These are phyloP conservation scores for Zeuzera pyrina DNA, from an alignment of 2,888 invertebrate genomes.

Conservation along the genomic window DNA sequence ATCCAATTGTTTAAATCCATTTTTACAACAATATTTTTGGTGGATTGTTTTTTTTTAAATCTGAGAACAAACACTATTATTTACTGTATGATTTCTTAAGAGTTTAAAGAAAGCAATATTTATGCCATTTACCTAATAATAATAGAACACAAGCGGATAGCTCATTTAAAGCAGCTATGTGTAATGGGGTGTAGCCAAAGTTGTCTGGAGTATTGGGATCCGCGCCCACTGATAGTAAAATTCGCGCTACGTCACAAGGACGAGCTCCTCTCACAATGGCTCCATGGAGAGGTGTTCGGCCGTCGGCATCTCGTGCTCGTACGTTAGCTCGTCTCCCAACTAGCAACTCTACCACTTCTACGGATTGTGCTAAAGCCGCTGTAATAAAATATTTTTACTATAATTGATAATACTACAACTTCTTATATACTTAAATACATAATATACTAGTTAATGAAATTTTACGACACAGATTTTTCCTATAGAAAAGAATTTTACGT, in stretches of 20 bases:
- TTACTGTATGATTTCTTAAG: too few relatives aligned
- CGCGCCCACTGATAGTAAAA: slow-evolving; percentile 77
- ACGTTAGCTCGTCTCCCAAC: slow-evolving; percentile 77
- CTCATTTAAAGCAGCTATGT: slow-evolving; percentile 88
- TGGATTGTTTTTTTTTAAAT: too few relatives aligned
- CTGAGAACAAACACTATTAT: too few relatives aligned
- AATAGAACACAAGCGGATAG: slow-evolving; percentile 83
- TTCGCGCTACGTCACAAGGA: slow-evolving; percentile 79
- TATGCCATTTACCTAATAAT: slow-evolving; percentile 65
- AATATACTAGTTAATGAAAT: too few relatives aligned
- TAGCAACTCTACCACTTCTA: slow-evolving; percentile 82
- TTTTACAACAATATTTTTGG: too few relatives aligned
- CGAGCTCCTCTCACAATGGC: slow-evolving; percentile 85
- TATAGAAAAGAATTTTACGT: too few relatives aligned
- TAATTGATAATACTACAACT: too few relatives aligned
- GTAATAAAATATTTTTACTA: too few relatives aligned
- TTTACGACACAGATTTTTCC: too few relatives aligned
- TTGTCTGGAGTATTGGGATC: slow-evolving; percentile 83
- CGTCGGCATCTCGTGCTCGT: slow-evolving; percentile 79
- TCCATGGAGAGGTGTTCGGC: slow-evolving; percentile 84
- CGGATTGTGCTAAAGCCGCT: slow-evolving; percentile 85
- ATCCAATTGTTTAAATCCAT: too few relatives aligned
- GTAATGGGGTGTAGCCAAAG: slow-evolving; percentile 88
- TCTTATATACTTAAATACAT: too few relatives aligned
- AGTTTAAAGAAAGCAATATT: too few relatives aligned